Conservation (phyloP, 2,113 vertebrate species). For the Poicephalus gulielmi region DNA sequence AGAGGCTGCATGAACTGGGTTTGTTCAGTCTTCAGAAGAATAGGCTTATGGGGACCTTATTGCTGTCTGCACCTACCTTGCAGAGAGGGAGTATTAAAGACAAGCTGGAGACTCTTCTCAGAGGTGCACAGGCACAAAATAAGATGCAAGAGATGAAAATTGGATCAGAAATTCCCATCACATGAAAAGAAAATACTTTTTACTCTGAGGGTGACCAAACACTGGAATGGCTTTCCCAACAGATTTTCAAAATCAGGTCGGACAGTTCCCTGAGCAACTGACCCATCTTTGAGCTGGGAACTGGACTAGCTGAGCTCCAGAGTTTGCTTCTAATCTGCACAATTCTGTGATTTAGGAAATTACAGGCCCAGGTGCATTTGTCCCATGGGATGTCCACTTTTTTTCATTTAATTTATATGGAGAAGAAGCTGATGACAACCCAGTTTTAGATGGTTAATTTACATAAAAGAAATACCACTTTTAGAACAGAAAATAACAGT, state of each 20-base stretch:
- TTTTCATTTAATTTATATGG: neutral
- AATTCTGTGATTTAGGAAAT: neutral
- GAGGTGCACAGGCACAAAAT: neutral
- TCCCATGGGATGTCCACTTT: neutral
- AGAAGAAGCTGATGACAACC: neutral
- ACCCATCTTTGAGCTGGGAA: neutral
- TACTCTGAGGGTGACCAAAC: neutral
- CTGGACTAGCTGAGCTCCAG: neutral
- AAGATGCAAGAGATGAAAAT: neutral
- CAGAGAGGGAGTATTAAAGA: neutral
- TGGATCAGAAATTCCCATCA: neutral
- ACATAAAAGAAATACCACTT: neutral
- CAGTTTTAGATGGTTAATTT: neutral
- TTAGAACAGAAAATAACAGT: neutral
- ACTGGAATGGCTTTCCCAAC: neutral
- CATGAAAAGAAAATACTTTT: neutral
- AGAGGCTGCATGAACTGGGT: neutral
- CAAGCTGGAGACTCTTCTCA: neutral
- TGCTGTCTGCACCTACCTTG: neutral
- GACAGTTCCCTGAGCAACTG: neutral
- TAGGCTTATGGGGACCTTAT: rapidly evolving
- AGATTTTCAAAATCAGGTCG: neutral
- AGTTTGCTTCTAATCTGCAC: neutral
- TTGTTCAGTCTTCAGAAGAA: neutral
- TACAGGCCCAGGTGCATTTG: neutral